A percentile compares a stretch with the other conserved stretches of the same genome.
Evolutionary conservation across 1,140 invertebrate species (phyloP).

Genomic region (Protaetia brevitarsis): DNA sequence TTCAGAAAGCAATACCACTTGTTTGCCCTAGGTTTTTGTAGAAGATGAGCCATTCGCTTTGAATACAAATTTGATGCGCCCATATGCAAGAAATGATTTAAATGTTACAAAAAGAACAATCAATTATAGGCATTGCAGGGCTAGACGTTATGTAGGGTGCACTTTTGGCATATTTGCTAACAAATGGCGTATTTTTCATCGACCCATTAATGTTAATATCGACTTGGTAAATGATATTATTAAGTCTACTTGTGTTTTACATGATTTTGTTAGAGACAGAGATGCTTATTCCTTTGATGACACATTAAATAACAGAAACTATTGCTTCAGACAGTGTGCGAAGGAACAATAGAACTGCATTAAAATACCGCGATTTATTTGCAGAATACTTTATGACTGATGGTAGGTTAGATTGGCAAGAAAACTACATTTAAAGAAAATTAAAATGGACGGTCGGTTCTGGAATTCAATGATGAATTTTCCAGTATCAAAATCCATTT

Average conservation of each 20-base stretch:
- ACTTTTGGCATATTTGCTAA: constrained; percentile 10
- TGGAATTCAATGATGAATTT: too few relatives aligned
- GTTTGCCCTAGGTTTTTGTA: constrained; percentile 39
- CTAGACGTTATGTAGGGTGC: too few relatives aligned
- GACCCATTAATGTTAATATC: neutral
- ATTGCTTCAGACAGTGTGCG: neutral
- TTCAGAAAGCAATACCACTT: constrained; percentile 28
- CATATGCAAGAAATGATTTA: constrained; percentile 45
- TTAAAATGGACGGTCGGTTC: too few relatives aligned
- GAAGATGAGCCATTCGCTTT: constrained; percentile 38
- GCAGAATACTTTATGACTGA: neutral
- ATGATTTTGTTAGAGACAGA: constrained; percentile 39
- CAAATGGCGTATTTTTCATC: constrained; percentile 18
- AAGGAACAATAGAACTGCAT: neutral
- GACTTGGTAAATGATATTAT: neutral
- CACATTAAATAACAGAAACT: neutral
- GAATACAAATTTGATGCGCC: constrained; percentile 41
- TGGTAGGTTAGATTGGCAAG: neutral
- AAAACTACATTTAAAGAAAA: too few relatives aligned
- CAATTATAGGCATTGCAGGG: too few relatives aligned
- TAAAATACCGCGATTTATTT: neutral
- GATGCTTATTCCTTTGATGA: constrained; percentile 38
- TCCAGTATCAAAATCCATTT: too few relatives aligned
- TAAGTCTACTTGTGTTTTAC: constrained; percentile 12
- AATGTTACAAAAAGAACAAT: constrained; percentile 44